Evolutionary conservation across 2,797 vertebrate genomes (phyloP).

Genomic region (Rhyacichthys aspro): DNA sequence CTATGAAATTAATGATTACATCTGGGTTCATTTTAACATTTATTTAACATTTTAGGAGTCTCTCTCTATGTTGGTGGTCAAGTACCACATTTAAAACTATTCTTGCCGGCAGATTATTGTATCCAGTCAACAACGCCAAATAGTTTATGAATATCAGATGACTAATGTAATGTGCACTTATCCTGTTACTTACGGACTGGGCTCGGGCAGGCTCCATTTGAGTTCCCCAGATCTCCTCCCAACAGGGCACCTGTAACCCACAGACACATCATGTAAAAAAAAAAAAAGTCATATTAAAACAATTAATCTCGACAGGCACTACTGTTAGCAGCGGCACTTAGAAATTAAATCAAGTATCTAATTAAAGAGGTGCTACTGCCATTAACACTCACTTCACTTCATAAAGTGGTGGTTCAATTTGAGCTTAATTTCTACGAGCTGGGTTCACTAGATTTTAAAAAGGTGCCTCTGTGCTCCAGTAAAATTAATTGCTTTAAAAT

Average conservation of each 20-base stretch:
- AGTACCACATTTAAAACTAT: no score
- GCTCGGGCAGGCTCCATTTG: conserved; percentile 93
- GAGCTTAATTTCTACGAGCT: conserved; percentile 27
- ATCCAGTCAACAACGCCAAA: no score
- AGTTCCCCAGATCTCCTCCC: conserved; percentile 91
- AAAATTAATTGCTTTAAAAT: neutral
- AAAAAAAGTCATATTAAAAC: neutral
- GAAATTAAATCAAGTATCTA: conserved; percentile 43
- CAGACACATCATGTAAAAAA: neutral
- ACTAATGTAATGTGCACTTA: neutral
- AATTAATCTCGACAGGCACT: conserved; percentile 12
- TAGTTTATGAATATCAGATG: no score
- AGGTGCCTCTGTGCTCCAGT: neutral
- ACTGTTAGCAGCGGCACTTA: conserved; percentile 7
- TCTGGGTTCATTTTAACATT: no score
- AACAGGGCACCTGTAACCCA: conserved; percentile 86
- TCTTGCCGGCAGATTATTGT: no score
- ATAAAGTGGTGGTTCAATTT: conserved; percentile 39
- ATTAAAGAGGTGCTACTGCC: conserved; percentile 35
- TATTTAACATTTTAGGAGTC: no score
- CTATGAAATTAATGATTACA: no score
- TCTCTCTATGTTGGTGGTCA: no score
- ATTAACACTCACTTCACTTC: conserved; percentile 28
- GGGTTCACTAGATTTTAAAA: conserved; percentile 20
- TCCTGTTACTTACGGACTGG: conserved; percentile 89